Base-by-base conservation (phyloP, 2,113 vertebrate genomes). In the Siphamia tubifer region DNA sequence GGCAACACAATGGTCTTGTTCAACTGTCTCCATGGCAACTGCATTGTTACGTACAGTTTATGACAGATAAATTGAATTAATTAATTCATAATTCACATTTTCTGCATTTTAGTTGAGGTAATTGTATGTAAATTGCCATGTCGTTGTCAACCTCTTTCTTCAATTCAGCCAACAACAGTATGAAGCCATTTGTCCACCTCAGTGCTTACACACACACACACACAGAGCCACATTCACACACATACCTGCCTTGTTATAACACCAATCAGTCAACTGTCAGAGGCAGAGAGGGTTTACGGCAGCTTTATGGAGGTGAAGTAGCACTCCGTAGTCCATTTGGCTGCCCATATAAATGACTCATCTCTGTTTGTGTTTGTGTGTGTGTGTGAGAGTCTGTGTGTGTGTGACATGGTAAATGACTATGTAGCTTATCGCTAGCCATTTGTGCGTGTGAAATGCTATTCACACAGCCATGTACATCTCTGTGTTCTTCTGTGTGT, bases 231-330 rank as follows among this genome's bases (percentile, higher is more conserved):
- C 44, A 62, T 23, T 4, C 35, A 49, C 68, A 68, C 66, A 69
- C 67, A 78, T 17, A 76, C 74, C 36, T 71, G 56, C 55, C 79
- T 82, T 83, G 86, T 82, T 88, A 82, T 76, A 80, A 86, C 75
- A 85, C 70, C 84, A 81, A 85, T 88, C 81, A 81, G 82, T 90
- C 78, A 82, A 43, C 80, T 85, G 82, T 87, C 88, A 81, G 76
- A 79, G 71, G 61, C 28, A 34, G 64, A 76, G 75, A 72, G 62
- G 71, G 62, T 84, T 90, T 85, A 86, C 77, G 74, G 85, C 67
- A 82, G 78, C 79, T 84, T 87, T 89, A 89, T 83, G 76, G 78
- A 88, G 86, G 88, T 83, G 88, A 87, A 85, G 74, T 74, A 57
- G 65, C 64, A 74, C 74, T 84, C 40, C 39, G 55, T 65, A 81